Evolutionary conservation across 2,888 invertebrate genomes (phyloP).

Genomic region (Buathra laborator): DNA sequence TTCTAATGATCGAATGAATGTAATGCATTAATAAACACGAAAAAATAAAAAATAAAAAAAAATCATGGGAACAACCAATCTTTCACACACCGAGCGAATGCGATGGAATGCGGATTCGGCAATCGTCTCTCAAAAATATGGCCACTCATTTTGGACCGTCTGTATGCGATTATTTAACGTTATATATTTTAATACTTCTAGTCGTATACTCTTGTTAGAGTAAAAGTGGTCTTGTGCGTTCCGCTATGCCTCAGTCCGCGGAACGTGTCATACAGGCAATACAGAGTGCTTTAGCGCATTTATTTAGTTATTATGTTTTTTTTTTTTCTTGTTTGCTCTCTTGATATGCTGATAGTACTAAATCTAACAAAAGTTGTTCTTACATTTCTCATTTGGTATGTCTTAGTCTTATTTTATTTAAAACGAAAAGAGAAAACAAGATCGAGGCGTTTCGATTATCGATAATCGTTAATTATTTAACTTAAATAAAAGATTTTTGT

Average conservation of each 20-base stretch:
- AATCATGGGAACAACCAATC: constrained; percentile 41
- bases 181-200: constrained; percentile 84
- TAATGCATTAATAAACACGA: constrained; percentile 54
- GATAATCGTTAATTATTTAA: constrained; percentile 72
- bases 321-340: constrained; percentile 77
- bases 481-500: constrained; percentile 73
- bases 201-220: constrained; percentile 85
- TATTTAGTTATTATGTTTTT: constrained; percentile 65
- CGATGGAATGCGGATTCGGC: constrained; percentile 69
- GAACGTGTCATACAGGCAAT: constrained; percentile 82
- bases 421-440: constrained; percentile 72
- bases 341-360: constrained; percentile 84
- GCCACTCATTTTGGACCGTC: constrained; percentile 83
- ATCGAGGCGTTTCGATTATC: constrained; percentile 38
- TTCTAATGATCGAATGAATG: constrained; percentile 16
- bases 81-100: constrained; percentile 61
- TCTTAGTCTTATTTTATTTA: constrained; percentile 83
- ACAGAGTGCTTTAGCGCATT: constrained; percentile 82
- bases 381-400: constrained; percentile 84
- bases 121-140: constrained; percentile 79
- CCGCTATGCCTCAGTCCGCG: constrained; percentile 73
- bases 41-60: constrained; percentile 61
- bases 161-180: constrained; percentile 81
- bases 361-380: constrained; percentile 83
- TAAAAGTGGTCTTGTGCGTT: constrained; percentile 84